These are phyloP conservation scores for Bambusicola thoracicus DNA, from an alignment of 2,113 vertebrate species.

Conservation along the genomic window DNA sequence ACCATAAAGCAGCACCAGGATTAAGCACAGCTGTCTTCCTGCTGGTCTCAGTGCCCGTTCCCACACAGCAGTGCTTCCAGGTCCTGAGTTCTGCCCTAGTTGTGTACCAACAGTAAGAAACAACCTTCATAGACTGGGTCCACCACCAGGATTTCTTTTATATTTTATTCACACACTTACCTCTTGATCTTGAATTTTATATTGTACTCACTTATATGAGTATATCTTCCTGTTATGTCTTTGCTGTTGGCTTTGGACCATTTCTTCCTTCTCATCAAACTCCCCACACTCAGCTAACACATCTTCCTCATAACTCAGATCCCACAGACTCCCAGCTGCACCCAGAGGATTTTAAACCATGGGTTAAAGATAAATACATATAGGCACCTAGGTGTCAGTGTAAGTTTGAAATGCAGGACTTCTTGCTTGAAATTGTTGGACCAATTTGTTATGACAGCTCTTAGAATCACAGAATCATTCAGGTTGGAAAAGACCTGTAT, in stretches of 20 bases:
- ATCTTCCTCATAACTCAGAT: not conserved
- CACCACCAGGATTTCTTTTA: not conserved
- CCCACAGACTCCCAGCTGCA: not conserved
- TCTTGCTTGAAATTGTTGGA: not conserved
- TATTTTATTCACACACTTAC: not conserved
- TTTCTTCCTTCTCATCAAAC: not conserved
- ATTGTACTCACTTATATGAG: not conserved
- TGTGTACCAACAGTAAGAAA: not conserved
- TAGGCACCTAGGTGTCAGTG: not conserved
- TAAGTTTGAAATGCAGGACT: too few relatives aligned
- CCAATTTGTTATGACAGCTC: not conserved
- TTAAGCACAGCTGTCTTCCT: not conserved
- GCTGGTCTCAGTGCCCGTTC: not conserved
- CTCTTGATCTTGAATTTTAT: not conserved
- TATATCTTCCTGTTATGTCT: too few relatives aligned
- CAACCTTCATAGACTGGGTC: accelerated
- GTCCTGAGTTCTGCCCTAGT: not conserved
- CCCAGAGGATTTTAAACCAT: not conserved
- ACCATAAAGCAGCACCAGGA: not conserved
- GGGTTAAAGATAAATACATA: not conserved
- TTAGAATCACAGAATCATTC: too few relatives aligned
- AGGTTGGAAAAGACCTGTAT: too few relatives aligned
- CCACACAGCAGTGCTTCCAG: not conserved
- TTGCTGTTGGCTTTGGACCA: not conserved
- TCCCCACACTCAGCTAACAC: not conserved